Conservation (phyloP, 2,113 vertebrate genomes). For the Sinosuthora webbiana region DNA sequence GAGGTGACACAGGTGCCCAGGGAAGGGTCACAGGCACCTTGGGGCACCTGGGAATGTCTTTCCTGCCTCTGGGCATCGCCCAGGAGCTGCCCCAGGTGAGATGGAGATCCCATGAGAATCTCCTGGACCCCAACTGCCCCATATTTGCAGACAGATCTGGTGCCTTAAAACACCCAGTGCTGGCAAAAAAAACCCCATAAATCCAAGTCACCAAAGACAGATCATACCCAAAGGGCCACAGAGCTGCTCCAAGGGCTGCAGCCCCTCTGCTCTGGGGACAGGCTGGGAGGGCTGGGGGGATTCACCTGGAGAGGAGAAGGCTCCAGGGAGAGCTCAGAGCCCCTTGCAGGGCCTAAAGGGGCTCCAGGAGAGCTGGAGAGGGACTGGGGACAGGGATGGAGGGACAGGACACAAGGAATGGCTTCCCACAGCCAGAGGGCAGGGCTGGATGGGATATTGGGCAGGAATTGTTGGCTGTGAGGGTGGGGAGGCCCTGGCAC, state of each 20-base stretch:
- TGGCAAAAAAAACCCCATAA: background rate
- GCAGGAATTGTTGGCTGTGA: background rate
- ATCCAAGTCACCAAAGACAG: background rate
- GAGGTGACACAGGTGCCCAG: background rate
- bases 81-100: background rate
- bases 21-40: background rate
- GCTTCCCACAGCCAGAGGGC: background rate
- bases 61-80: rapidly evolving
- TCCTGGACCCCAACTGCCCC: background rate
- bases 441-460: background rate
- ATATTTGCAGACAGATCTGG: background rate
- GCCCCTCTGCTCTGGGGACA: background rate
- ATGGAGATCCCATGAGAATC: background rate
- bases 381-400: background rate
- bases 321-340: background rate
- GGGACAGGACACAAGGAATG: background rate
- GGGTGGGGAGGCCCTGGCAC: background rate
- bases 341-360: background rate
- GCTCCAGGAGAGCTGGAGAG: background rate
- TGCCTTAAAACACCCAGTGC: background rate
- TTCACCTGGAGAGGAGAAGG: background rate
- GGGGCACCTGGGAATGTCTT: background rate
- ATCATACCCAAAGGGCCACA: background rate
- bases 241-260: background rate
- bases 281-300: background rate